Conservation (phyloP, 2,888 invertebrate species). For the Petrophora chlorosata region DNA sequence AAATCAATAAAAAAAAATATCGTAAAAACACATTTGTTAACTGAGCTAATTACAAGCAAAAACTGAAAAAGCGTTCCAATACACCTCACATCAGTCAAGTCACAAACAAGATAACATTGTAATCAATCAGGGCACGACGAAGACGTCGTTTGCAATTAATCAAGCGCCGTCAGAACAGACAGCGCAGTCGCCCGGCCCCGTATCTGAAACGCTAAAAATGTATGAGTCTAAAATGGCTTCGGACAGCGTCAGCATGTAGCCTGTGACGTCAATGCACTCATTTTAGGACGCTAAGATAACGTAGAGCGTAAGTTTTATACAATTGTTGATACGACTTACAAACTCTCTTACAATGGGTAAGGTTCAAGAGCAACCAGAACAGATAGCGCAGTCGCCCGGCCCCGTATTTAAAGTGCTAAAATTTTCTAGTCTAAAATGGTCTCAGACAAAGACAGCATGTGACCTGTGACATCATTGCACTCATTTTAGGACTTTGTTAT, state of each 20-base stretch:
- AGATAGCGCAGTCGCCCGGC: conserved; percentile 46
- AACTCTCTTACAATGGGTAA: too few relatives aligned
- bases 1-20: too few relatives aligned
- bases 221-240: conserved; percentile 38
- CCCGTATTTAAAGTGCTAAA: conserved; percentile 42
- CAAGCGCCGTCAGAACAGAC: conserved; percentile 60
- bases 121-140: conserved; percentile 72
- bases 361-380: conserved; percentile 63
- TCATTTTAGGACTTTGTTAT: conserved; percentile 29
- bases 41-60: too few relatives aligned
- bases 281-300: conserved; percentile 19
- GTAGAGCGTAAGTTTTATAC: too few relatives aligned
- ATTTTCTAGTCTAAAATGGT: conserved; percentile 43
- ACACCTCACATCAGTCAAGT: conserved; percentile 37
- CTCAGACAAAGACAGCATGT: too few relatives aligned
- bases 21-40: too few relatives aligned
- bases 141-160: conserved; percentile 66
- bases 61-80: too few relatives aligned
- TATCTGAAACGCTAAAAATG: conserved; percentile 47
- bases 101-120: conserved; percentile 79
- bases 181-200: conserved; percentile 42
- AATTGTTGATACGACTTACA: too few relatives aligned
- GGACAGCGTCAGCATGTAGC: conserved; percentile 25
- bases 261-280: conserved; percentile 37
- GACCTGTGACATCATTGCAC: conserved; percentile 36